Conservation (phyloP, 2,113 vertebrate genomes). For the Morone chrysops region DNA sequence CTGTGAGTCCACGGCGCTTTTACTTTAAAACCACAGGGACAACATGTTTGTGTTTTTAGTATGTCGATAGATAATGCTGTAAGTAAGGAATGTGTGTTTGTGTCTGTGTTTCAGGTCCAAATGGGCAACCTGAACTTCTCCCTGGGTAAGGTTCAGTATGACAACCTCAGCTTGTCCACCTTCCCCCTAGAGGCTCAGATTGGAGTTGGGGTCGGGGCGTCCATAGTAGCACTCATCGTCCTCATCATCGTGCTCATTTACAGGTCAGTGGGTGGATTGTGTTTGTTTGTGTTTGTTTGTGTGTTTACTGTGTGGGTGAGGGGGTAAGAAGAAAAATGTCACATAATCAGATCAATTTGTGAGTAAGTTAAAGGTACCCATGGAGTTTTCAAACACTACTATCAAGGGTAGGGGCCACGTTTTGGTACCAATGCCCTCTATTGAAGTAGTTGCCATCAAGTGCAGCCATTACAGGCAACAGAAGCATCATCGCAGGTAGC, state of each 20-base stretch:
- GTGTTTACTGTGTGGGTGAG: not conserved
- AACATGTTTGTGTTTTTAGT: not conserved
- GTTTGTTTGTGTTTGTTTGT: not conserved
- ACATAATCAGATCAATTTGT: no score
- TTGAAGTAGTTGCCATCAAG: no score
- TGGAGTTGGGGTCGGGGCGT: conserved; percentile 92
- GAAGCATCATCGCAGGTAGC: no score
- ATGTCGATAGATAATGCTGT: not conserved
- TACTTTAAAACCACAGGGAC: not conserved
- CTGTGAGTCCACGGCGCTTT: conserved; percentile 81
- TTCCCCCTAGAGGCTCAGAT: conserved; percentile 97
- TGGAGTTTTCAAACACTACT: no score
- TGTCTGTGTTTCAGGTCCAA: conserved; percentile 87
- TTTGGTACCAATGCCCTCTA: no score
- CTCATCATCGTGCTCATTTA: conserved; percentile 97
- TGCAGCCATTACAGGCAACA: no score
- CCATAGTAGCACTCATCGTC: conserved; percentile 94
- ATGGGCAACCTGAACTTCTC: conserved; percentile 96
- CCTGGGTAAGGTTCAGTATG: conserved; percentile 94
- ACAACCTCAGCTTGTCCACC: conserved; percentile 90
- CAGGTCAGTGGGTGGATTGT: conserved; percentile 84
- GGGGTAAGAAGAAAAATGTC: no score
- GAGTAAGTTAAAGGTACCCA: no score
- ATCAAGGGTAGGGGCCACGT: no score
- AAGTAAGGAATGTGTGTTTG: not conserved